Base-by-base conservation (phyloP, 2,888 invertebrate genomes). In the Junonia oenone region DNA sequence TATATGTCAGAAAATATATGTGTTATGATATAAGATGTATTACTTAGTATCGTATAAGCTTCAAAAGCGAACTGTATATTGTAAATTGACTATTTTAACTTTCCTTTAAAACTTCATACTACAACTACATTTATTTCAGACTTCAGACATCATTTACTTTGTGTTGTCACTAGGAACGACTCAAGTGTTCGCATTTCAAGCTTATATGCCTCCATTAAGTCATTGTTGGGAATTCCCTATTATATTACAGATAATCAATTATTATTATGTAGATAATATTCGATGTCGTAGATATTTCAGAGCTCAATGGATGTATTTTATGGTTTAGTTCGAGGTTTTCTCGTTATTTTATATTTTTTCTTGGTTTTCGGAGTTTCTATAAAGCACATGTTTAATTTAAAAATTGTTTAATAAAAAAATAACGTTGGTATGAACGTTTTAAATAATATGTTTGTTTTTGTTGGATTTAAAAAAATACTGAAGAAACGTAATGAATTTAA, bases 241-340 rank as follows among this genome's bases (percentile, higher is more conserved):
- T 22, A 45, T 51, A 45, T 22, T 50, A 38, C 37, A 49, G 19
- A 43, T 56, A 51, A 51, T 31, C 50, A 19, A 40, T 51, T 51
- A 45, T 26, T 27, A 47, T 55, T 27, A 45, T 40, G 51, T 50
- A 51, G 33, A 46, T 38, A 51, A 13, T 43, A 47, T 6, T 56
- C 26, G 47, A 13, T 56, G 56, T 56, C 38, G 37, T 51, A 40
- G 31, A 51, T 55, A 29, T 45, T 56, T 55, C 31, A 33, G 40
- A 47, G 56, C 56, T 56, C 56, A 56, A 56, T 51, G 51, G 15
- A 33, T 31, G 26, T 56, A 27, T 40, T 17, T 19, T 19, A 11
- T 38, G 14, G 19, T 40, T 38, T 33, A 31, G 19, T 40, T 11
- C 26, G 22, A 22, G 26, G 6, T 15, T 52, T 17, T 29, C 2